Base-by-base conservation (phyloP, 2,888 invertebrate species). In the Agrypnus murinus region DNA sequence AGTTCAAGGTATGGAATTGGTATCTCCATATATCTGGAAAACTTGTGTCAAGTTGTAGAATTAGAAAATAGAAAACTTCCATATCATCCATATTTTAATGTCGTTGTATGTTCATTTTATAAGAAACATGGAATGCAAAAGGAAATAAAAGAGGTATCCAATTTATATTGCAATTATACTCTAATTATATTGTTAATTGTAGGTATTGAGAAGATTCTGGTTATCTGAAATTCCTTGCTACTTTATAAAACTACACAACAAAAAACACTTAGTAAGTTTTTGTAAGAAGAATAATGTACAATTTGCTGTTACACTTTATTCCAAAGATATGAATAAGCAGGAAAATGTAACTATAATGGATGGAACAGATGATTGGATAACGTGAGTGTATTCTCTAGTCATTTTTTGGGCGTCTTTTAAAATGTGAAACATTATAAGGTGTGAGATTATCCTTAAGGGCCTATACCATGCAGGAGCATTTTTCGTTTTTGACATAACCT, bases 1-100 rank as follows among this genome's bases (percentile, higher is more conserved):
- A 31, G n/a, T n/a, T 46, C 14, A 10, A 58, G 58, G 46, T 65
- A 19, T 65, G 65, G 58, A 0, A 25, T 65, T 43, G 65, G 65
- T n/a, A 46, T 57, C 6, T 57, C 65, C 7, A 17, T 58, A 3
- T 19, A 57, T 38, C 31, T 34, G 1, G 57, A 58, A 58, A 45
- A 12, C 5, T 31, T 58, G 9, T 19, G 14, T 4, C n/a, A 32
- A 5, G 8, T 58, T 10, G 25, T 48, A n/a, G n/a, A 62, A 32
- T 1, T 0, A 34, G 9, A n/a, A 50, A 1, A 2, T 17, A 6
- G 9, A 48, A 34, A 50, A 3, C 40, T 4, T 25, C 3, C 5
- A 5, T 3, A 50, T 8, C 40, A 40, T 25, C 3, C 5, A 5
- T 3, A n/a, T 50, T 25, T 6, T 31, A 14, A 50, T 31, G 62